Conservation (phyloP, 2,888 invertebrate species). For the Taenaris catops region DNA sequence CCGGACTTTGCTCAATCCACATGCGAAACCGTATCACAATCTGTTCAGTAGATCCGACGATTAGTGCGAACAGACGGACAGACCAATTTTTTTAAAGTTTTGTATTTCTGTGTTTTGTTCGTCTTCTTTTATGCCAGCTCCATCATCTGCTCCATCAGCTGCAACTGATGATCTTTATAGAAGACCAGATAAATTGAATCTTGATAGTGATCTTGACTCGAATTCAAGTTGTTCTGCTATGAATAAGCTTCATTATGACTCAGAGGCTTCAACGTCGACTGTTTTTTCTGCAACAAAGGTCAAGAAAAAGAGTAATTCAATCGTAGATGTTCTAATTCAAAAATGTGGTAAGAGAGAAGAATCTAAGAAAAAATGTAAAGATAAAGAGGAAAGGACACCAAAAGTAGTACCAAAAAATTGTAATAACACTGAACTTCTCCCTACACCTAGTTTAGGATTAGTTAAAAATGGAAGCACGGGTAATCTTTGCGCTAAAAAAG, state of each 20-base stretch:
- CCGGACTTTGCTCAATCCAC: too few relatives aligned
- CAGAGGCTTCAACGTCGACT: slow-evolving; percentile 84
- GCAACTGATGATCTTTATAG: slow-evolving; percentile 79
- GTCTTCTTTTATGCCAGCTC: too few relatives aligned
- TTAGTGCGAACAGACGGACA: too few relatives aligned
- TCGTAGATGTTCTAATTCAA: slow-evolving; percentile 83
- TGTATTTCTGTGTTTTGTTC: too few relatives aligned
- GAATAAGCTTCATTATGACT: slow-evolving; percentile 81
- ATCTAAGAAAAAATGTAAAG: slow-evolving; percentile 74
- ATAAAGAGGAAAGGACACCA: slow-evolving; percentile 73
- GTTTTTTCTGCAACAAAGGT: slow-evolving; percentile 80
- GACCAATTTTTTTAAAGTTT: too few relatives aligned
- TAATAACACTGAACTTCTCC: slow-evolving; percentile 75
- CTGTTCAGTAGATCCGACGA: too few relatives aligned
- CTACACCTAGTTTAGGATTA: slow-evolving; percentile 82
- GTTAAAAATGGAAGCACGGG: slow-evolving; percentile 61
- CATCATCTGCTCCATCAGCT: slow-evolving; percentile 80
- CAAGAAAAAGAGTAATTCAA: slow-evolving; percentile 75
- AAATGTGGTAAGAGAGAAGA: slow-evolving; percentile 82
- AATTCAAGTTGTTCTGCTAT: slow-evolving; percentile 82
- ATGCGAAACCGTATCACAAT: too few relatives aligned
- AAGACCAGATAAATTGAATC: slow-evolving; percentile 63
- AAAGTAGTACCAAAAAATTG: slow-evolving; percentile 79
- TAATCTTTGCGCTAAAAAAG: slow-evolving; percentile 58
- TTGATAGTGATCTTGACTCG: slow-evolving; percentile 84